These are phyloP conservation scores for Geophilus truncorum DNA, from an alignment of 2,888 invertebrate species.

Conservation along the genomic window DNA sequence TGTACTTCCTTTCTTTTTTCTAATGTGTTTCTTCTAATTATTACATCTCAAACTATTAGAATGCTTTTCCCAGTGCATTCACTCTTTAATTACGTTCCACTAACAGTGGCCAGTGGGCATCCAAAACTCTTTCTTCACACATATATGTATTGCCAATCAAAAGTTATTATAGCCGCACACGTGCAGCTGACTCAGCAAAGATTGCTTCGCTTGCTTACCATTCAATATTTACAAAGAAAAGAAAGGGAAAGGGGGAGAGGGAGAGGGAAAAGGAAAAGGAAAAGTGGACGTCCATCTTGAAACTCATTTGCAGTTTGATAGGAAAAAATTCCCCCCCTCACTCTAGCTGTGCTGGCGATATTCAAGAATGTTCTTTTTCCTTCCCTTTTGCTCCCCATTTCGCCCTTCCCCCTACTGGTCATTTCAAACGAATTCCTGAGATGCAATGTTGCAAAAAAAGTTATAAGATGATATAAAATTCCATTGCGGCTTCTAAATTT, in stretches of 20 bases:
- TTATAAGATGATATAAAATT: neutral
- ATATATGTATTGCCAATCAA: neutral
- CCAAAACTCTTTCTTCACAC: neutral
- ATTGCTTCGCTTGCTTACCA: slow-evolving; percentile 3
- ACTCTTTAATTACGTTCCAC: neutral
- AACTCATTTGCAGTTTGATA: slow-evolving; percentile 17
- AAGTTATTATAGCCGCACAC: neutral
- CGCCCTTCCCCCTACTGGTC: neutral
- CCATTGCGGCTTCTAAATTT: neutral
- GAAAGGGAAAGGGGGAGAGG: neutral
- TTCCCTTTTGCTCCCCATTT: neutral
- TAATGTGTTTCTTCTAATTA: too few relatives aligned
- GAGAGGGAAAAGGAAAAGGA: too few relatives aligned
- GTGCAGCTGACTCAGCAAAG: neutral
- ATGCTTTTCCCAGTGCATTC: neutral
- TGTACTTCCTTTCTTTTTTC: too few relatives aligned
- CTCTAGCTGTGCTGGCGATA: neutral
- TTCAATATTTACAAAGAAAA: slow-evolving; percentile 14
- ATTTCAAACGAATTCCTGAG: neutral
- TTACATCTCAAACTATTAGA: too few relatives aligned
- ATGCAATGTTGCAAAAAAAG: neutral
- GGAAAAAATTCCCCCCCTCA: neutral
- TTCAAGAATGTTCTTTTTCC: neutral
- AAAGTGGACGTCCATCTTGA: slow-evolving; percentile 15
- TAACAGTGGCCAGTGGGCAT: neutral